Percentiles rank a stretch among this genome's conserved stretches.
Evolutionary conservation across 2,888 invertebrate species (phyloP).

Genomic region (Cistogaster globosa): DNA sequence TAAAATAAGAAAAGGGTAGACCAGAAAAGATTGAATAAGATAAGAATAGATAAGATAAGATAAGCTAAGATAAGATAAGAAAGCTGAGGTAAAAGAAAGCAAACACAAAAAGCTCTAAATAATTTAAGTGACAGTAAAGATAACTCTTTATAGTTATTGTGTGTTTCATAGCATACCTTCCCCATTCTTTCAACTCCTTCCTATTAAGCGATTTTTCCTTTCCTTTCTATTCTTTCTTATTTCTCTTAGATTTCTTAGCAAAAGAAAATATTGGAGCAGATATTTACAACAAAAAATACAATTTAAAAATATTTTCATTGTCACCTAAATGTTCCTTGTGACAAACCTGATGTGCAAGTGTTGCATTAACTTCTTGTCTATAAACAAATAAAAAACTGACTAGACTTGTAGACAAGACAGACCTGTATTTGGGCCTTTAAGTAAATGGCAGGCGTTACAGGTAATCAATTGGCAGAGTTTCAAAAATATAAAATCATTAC

Average conservation of each 20-base stretch:
- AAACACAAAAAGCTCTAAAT: too few species aligned
- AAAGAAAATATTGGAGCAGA: background rate
- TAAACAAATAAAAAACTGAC: background rate
- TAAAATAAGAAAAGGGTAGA: too few species aligned
- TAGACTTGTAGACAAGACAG: conserved; percentile 53
- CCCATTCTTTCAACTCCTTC: background rate
- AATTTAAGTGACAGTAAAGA: too few species aligned
- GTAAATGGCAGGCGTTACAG: conserved; percentile 25
- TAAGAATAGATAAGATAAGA: too few species aligned
- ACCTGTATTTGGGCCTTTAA: conserved; percentile 34
- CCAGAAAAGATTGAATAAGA: too few species aligned
- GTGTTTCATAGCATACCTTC: background rate
- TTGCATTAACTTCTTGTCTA: conserved; percentile 16
- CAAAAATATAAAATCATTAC: conserved; percentile 16
- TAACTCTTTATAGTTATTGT: too few species aligned
- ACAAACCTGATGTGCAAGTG: conserved; percentile 50
- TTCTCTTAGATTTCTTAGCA: background rate
- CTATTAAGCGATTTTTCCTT: background rate
- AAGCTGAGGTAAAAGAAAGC: too few species aligned
- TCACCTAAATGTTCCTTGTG: conserved; percentile 48
- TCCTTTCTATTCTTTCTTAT: background rate
- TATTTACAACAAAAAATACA: background rate
- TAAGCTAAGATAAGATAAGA: too few species aligned
- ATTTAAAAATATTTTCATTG: conserved; percentile 35
- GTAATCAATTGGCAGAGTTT: conserved; percentile 32